Evolutionary conservation across 2,888 invertebrate genomes (phyloP).

Genomic region (Amphipoea lucens): DNA sequence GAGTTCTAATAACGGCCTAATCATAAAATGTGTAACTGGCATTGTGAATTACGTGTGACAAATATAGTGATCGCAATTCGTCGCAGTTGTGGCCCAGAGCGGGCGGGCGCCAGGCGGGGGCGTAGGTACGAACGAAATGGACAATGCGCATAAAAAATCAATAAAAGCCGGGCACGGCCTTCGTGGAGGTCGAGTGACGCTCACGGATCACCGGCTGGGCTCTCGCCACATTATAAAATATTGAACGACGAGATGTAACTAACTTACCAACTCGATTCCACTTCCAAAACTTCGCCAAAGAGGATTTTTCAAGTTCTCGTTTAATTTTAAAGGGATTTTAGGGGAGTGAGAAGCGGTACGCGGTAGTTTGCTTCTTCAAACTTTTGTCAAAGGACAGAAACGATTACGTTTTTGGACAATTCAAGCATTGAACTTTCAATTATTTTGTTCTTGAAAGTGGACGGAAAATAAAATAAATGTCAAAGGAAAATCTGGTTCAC

Average conservation of each 20-base stretch:
- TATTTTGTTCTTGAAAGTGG: constrained; percentile 23
- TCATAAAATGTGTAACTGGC: constrained; percentile 42
- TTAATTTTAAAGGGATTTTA: constrained; percentile 62
- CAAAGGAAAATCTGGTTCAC: constrained; percentile 23
- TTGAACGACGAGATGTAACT: constrained; percentile 63
- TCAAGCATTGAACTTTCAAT: constrained; percentile 36
- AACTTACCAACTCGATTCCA: constrained; percentile 63
- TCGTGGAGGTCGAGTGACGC: constrained; percentile 85
- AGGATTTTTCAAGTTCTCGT: constrained; percentile 60
- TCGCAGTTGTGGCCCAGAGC: constrained; percentile 61
- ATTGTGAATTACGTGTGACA: constrained; percentile 52
- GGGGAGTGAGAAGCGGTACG: constrained; percentile 38
- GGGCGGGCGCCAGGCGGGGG: constrained; percentile 69
- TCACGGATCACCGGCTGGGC: constrained; percentile 72
- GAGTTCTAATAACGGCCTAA: constrained; percentile 33
- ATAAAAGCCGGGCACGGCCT: constrained; percentile 88
- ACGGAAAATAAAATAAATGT: constrained; percentile 36
- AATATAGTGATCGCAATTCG: constrained; percentile 60
- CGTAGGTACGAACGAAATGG: constrained; percentile 81
- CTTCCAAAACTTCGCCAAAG: constrained; percentile 59
- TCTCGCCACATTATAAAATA: constrained; percentile 68
- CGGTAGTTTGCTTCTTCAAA: constrained; percentile 53
- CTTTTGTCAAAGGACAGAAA: constrained; percentile 52
- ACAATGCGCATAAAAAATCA: constrained; percentile 90
- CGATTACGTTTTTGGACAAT: constrained; percentile 48